These are phyloP conservation scores for Anarrhichthys ocellatus DNA, from an alignment of 2,113 vertebrate species.

Conservation along the genomic window DNA sequence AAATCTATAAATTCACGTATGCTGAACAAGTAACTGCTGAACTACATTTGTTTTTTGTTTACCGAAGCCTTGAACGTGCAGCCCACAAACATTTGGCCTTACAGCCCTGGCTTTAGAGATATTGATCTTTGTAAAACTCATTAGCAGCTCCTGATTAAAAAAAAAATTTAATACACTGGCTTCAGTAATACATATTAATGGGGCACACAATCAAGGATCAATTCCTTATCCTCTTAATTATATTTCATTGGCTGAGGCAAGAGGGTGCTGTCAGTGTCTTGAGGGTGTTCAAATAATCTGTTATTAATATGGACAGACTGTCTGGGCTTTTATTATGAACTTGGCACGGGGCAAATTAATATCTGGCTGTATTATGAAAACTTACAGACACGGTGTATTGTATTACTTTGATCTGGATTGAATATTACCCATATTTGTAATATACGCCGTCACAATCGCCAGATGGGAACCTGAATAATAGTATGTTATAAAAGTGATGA, in stretches of 20 bases:
- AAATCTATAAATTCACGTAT: neutral
- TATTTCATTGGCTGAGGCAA: slow-evolving; percentile 72
- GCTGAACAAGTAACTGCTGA: slow-evolving; percentile 26
- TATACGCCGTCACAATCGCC: neutral
- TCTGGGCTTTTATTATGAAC: slow-evolving; percentile 47
- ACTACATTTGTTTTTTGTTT: slow-evolving; percentile 33
- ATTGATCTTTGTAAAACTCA: slow-evolving; percentile 80
- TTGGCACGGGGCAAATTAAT: slow-evolving; percentile 38
- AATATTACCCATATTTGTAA: slow-evolving; percentile 30
- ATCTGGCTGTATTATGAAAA: slow-evolving; percentile 23
- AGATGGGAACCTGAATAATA: neutral
- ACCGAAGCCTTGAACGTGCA: slow-evolving; percentile 18
- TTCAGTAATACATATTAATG: slow-evolving; percentile 80
- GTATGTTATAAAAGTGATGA: neutral
- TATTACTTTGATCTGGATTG: slow-evolving; percentile 13
- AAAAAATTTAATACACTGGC: slow-evolving; percentile 72
- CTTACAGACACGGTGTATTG: slow-evolving; percentile 10
- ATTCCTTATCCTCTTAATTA: slow-evolving; percentile 81
- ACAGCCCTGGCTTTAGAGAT: slow-evolving; percentile 62
- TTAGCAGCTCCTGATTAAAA: slow-evolving; percentile 75
- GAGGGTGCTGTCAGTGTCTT: slow-evolving; percentile 61
- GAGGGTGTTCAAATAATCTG: slow-evolving; percentile 61
- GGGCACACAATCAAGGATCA: slow-evolving; percentile 76
- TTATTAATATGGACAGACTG: slow-evolving; percentile 64
- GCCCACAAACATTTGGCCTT: slow-evolving; percentile 49